Percentiles rank a stretch among this genome's conserved stretches.
Evolutionary conservation across 2,113 vertebrate species (phyloP).

Genomic region (Passer montanus): DNA sequence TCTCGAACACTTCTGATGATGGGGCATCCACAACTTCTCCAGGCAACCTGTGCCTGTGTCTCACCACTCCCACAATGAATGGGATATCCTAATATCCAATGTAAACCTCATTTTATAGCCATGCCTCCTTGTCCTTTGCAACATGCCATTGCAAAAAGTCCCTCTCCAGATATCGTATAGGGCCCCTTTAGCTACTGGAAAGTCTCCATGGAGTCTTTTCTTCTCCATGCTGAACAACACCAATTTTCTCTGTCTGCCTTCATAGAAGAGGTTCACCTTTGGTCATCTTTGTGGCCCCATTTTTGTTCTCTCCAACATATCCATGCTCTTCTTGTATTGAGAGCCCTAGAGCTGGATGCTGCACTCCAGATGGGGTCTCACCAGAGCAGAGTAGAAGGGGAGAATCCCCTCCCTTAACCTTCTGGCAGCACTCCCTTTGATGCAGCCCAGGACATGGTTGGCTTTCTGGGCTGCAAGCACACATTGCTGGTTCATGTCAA

Average conservation of each 20-base stretch:
- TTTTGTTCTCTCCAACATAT: accelerated
- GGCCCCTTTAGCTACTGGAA: neutral
- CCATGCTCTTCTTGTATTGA: neutral
- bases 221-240: neutral
- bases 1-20: neutral
- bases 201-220: neutral
- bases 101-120: neutral
- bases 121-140: neutral
- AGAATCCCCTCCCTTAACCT: neutral
- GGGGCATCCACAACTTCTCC: neutral
- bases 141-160: neutral
- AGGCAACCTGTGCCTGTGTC: neutral
- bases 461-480: neutral
- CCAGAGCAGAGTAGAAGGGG: neutral
- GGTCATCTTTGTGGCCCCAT: neutral
- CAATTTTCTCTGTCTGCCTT: neutral
- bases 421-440: neutral
- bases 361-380: neutral
- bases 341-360: neutral
- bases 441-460: neutral
- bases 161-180: neutral
- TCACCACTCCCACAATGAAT: neutral
- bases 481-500: neutral
- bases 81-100: neutral
- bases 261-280: neutral